A percentile compares a stretch with the other conserved stretches of the same genome.
phyloP scores from a whole-genome alignment of 1,140 invertebrate species.

The Drosophila subpulchrella region DNA sequence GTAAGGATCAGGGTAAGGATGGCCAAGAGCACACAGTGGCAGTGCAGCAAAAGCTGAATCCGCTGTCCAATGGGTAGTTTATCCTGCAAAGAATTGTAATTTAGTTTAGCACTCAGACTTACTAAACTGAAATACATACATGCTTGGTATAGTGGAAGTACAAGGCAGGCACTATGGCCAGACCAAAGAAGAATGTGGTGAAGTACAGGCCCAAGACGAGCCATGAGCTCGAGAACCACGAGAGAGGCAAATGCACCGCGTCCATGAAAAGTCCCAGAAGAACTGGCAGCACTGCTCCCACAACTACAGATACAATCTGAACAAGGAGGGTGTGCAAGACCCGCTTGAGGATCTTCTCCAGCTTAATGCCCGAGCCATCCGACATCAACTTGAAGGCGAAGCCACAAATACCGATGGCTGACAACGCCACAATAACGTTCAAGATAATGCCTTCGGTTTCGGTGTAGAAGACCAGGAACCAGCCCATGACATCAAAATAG shows the following conservation, averaged over 20 bases:
- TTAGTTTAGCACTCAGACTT: fast-evolving
- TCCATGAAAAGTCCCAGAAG: conserved; percentile 86
- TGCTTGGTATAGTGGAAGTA: conserved; percentile 85
- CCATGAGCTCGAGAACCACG: conserved; percentile 90
- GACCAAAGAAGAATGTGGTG: conserved; percentile 85
- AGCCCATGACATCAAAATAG: conserved; percentile 92
- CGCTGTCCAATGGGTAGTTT: conserved; percentile 71
- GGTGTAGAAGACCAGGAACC: conserved; percentile 88
- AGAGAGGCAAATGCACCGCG: conserved; percentile 87
- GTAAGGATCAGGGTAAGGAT: conserved; percentile 66
- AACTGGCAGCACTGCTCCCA: conserved; percentile 85
- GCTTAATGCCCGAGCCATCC: conserved; percentile 53
- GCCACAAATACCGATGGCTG: conserved; percentile 85
- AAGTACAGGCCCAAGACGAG: conserved; percentile 87
- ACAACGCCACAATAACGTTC: conserved; percentile 86
- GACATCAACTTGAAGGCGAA: conserved; percentile 73
- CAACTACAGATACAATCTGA: conserved; percentile 54
- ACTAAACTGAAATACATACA: conserved; percentile 83
- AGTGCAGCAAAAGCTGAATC: conserved; percentile 73
- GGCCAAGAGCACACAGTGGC: conserved; percentile 73
- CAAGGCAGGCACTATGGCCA: conserved; percentile 79
- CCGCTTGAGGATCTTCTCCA: conserved; percentile 77
- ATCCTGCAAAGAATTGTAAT: conserved; percentile 21
- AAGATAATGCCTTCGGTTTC: conserved; percentile 87
- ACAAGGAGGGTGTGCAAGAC: conserved; percentile 64